phyloP scores from a whole-genome alignment of 2,888 invertebrate genomes.

The Cheilosia impressa region DNA sequence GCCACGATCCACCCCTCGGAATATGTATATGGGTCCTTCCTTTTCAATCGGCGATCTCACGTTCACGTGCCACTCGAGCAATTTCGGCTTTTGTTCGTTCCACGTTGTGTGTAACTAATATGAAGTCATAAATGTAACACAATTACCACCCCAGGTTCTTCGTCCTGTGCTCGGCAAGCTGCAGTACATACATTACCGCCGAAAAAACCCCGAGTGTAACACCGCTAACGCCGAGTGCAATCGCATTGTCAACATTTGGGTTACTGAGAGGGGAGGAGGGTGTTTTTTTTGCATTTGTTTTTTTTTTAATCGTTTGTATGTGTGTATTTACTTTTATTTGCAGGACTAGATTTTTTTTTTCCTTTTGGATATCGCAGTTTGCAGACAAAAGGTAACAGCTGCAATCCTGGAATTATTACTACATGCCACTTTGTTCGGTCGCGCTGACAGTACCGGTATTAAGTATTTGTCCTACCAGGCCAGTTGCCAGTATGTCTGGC shows the following conservation, averaged over 20 bases:
- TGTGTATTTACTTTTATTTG: constrained; percentile 55
- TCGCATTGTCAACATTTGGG: constrained; percentile 30
- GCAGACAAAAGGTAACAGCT: constrained; percentile 74
- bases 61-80: constrained; percentile 72
- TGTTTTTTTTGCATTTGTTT: constrained; percentile 45
- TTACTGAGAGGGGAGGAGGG: constrained; percentile 27
- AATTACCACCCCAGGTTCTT: constrained; percentile 66
- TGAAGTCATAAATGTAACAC: constrained; percentile 75
- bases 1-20: constrained; percentile 64
- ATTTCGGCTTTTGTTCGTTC: constrained; percentile 58
- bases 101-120: constrained; percentile 71
- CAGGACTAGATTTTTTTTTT: constrained; percentile 58
- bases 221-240: constrained; percentile 32
- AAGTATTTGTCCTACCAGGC: constrained; percentile 11
- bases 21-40: constrained; percentile 10
- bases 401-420: constrained; percentile 70
- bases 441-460: constrained; percentile 42
- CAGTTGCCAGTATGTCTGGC: constrained; percentile 77
- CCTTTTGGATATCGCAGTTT: constrained; percentile 7
- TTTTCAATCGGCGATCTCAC: constrained; percentile 61
- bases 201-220: constrained; percentile 23
- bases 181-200: constrained; percentile 30
- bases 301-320: constrained; percentile 25
- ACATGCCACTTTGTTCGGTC: constrained; percentile 24
- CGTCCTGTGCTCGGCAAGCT: constrained; percentile 55